A percentile compares a stretch with the other conserved stretches of the same genome.
Evolutionary conservation across 2,113 vertebrate species (phyloP).

Genomic region (Tragelaphus buxtoni): DNA sequence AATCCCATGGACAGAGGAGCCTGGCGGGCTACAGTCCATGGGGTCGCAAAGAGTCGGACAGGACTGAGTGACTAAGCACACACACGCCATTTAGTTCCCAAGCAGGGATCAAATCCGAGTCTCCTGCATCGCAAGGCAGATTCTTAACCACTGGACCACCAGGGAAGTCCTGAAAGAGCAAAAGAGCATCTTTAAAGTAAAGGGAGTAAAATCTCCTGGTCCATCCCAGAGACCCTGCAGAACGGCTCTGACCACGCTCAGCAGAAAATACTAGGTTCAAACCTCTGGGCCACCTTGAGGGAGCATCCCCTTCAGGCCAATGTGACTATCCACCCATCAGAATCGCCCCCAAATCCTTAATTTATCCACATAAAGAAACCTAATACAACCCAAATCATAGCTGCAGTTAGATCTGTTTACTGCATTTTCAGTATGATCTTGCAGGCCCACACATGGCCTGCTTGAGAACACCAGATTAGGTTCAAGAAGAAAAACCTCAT

Average conservation of each 20-base stretch:
- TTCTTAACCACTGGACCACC: not conserved
- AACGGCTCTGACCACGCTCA: not conserved
- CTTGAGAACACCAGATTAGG: constrained; percentile 16
- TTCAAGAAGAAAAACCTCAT: constrained; percentile 69
- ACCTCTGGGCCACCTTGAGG: not conserved
- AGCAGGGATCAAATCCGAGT: not conserved
- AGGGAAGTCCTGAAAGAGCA: not conserved
- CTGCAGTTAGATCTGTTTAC: not conserved
- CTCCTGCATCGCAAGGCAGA: not conserved
- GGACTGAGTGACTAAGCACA: not conserved
- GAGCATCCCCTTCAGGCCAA: not conserved
- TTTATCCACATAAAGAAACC: not conserved
- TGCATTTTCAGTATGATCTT: not conserved
- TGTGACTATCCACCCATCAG: not conserved
- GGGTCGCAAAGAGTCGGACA: not conserved
- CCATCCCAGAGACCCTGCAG: not conserved
- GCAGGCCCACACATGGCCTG: not conserved
- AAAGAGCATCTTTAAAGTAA: not conserved
- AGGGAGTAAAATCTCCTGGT: not conserved
- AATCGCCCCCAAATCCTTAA: not conserved
- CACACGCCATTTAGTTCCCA: not conserved
- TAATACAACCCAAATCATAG: not conserved
- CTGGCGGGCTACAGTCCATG: not conserved
- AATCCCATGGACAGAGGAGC: not conserved
- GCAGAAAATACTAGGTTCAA: not conserved